Evolutionary conservation across 2,797 vertebrate species (phyloP), one percentile per base, ranked within the genome.

Genomic region (Pampus argenteus): DNA sequence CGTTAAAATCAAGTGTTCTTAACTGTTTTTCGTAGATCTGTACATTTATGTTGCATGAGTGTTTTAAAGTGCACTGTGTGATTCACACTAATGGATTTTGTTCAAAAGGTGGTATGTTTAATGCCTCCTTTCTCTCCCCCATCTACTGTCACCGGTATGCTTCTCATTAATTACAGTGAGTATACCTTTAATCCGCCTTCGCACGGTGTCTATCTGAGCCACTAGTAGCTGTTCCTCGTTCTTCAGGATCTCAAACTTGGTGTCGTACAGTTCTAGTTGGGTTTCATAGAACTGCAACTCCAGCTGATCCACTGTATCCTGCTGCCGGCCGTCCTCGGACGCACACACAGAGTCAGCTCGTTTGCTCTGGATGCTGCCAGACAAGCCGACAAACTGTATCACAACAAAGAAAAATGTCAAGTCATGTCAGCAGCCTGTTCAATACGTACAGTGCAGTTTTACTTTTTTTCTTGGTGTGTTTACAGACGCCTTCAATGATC

Each of bases 281-380:
- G 91, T 94, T 88, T 98, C 96, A 15, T 99, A 99, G 88, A 96
- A 99, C 25, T 95, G 94, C 81, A 98, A 92, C 90, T 99, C 98
- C 87, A 99, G 90, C 73, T 94, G 91, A 69, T 98, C 95, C 42
- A 97, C 93, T 0, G 88, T 78, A 62, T 90, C 81, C 65, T 60
- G 71, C 56, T 84, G 77, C 69, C 72, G 66, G 1, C 23, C 31
- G 2, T 71, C 72, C 29, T 81, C 83, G 14, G 57, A 36, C 1
- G 1, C 75, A 44, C 70, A 77, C 14, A 31, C 47, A 1, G 65
- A 14, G 13, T 73, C 75, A 3, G 72, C 3, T 40, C 6, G 72
- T 20, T 47, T 71, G 69, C 56, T 68, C 65, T 61, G 66, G 34
- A 36, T 74, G 56, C n/a, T 10, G 20, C 58, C 91, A 14, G 91